These are phyloP conservation scores for Calameuta idolon DNA, from an alignment of 2,888 invertebrate genomes.

Conservation along the genomic window DNA sequence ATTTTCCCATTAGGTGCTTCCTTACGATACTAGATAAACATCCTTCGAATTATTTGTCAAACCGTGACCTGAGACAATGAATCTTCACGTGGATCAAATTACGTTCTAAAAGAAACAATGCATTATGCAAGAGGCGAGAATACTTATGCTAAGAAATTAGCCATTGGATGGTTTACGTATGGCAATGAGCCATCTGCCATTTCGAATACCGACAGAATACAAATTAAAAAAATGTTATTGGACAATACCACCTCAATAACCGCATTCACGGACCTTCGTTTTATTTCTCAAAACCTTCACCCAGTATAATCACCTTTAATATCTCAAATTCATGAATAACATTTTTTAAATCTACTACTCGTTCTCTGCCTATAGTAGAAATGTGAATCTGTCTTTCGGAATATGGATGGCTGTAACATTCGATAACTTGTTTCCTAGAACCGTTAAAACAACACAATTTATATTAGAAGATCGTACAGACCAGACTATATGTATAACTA, in stretches of 20 bases:
- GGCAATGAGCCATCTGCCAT: slow-evolving; percentile 20
- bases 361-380: background rate
- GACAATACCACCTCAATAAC: background rate
- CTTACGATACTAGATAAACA: background rate
- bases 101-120: slow-evolving; percentile 14
- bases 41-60: background rate
- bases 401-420: background rate
- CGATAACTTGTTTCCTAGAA: background rate
- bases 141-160: slow-evolving; percentile 22
- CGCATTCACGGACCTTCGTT: background rate
- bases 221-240: slow-evolving; percentile 9
- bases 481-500: background rate
- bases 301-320: background rate
- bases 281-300: background rate
- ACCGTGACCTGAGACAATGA: background rate
- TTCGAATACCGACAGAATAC: slow-evolving; percentile 15
- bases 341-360: background rate
- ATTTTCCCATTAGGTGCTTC: background rate
- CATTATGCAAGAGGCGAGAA: slow-evolving; percentile 19
- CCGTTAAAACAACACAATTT: background rate
- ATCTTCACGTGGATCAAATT: background rate
- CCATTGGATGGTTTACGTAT: slow-evolving; percentile 5
- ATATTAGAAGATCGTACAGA: background rate
- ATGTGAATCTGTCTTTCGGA: background rate
- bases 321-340: background rate